Evolutionary conservation across 2,888 invertebrate genomes (phyloP).

Genomic region (Oasisia sp.): DNA sequence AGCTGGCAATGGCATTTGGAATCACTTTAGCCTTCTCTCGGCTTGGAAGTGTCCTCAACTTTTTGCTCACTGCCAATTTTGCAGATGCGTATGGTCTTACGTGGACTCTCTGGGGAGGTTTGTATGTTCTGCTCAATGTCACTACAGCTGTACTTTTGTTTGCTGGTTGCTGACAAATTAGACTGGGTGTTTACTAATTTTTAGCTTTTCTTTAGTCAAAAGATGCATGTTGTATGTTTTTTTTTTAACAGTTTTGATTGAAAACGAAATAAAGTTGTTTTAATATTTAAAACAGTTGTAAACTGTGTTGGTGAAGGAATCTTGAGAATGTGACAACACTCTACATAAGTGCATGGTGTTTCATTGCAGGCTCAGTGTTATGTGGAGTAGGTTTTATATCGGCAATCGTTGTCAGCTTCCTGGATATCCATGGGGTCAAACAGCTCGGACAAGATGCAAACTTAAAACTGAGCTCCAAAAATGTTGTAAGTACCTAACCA

Average conservation of each 20-base stretch:
- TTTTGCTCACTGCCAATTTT: slow-evolving; percentile 62
- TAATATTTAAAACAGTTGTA: neutral
- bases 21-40: slow-evolving; percentile 65
- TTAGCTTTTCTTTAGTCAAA: neutral
- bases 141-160: neutral
- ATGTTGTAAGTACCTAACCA: slow-evolving; percentile 49
- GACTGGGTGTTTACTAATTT: neutral
- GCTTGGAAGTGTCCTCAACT: slow-evolving; percentile 66
- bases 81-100: slow-evolving; percentile 55
- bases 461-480: slow-evolving; percentile 57
- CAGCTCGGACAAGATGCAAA: slow-evolving; percentile 58
- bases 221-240: too few species aligned
- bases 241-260: too few species aligned
- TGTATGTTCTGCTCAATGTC: neutral
- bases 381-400: slow-evolving; percentile 65
- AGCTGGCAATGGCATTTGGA: slow-evolving; percentile 66
- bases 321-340: neutral
- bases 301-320: neutral
- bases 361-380: slow-evolving; percentile 59
- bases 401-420: slow-evolving; percentile 61
- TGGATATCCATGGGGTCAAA: slow-evolving; percentile 61
- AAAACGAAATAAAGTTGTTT: too few species aligned
- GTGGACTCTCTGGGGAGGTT: slow-evolving; percentile 66
- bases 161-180: too few species aligned
- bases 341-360: neutral